Conservation (phyloP, 2,888 invertebrate species). For the Mythimna impura region DNA sequence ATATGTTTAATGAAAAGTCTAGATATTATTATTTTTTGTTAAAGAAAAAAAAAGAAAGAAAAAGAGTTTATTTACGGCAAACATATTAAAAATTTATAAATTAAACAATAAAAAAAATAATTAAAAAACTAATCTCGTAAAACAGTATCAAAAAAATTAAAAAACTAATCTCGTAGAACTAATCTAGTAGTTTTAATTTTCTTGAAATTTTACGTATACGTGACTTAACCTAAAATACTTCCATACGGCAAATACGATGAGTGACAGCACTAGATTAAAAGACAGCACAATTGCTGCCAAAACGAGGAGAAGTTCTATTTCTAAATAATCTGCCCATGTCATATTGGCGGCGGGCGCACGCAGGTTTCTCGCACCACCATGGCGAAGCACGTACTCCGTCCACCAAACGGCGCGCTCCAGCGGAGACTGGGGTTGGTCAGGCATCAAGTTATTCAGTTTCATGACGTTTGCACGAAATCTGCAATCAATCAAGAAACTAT, state of each 20-base stretch:
- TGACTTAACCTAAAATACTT: not conserved
- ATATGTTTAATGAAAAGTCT: too few relatives aligned
- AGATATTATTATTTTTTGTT: not conserved
- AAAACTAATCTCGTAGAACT: too few relatives aligned
- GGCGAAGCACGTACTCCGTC: conserved; percentile 75
- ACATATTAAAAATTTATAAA: too few relatives aligned
- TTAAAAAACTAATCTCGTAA: too few relatives aligned
- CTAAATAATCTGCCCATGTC: conserved; percentile 63
- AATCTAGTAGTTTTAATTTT: not conserved
- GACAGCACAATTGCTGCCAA: not conserved
- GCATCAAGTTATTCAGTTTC: conserved; percentile 51
- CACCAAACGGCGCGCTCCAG: conserved; percentile 85
- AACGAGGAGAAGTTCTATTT: not conserved
- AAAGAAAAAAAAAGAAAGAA: too few relatives aligned
- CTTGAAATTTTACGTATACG: not conserved
- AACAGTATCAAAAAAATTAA: too few relatives aligned
- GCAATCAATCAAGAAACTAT: not conserved
- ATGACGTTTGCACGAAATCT: not conserved
- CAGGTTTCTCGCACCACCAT: conserved; percentile 81
- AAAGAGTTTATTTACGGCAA: too few relatives aligned
- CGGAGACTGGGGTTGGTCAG: conserved; percentile 78
- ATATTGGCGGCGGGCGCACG: conserved; percentile 76
- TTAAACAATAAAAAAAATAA: too few relatives aligned
- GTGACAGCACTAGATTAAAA: not conserved
- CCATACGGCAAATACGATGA: not conserved